A percentile compares a stretch with the other conserved stretches of the same genome.
Evolutionary conservation across 1,140 invertebrate genomes (phyloP).

Genomic region (Nasonia longicornis): DNA sequence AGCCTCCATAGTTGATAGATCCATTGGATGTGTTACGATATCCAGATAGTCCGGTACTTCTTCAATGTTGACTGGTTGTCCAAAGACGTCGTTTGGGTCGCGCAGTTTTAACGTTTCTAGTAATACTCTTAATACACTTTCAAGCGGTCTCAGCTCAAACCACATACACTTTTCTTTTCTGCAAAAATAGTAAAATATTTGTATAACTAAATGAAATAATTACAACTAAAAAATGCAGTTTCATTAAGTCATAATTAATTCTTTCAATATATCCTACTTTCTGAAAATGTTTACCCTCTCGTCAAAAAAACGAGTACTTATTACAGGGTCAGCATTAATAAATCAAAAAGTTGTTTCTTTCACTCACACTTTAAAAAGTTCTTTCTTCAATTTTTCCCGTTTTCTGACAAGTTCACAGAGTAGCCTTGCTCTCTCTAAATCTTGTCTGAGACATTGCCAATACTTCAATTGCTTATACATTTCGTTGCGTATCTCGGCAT

Average conservation of each 20-base stretch:
- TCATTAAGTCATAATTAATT: conserved; percentile 56
- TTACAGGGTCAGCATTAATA: neutral
- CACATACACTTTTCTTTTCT: conserved; percentile 84
- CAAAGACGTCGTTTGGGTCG: conserved; percentile 91
- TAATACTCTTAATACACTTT: conserved; percentile 80
- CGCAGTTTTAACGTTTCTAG: conserved; percentile 82
- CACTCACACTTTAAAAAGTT: conserved; percentile 79
- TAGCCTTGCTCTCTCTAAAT: conserved; percentile 92
- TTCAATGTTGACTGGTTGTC: conserved; percentile 89
- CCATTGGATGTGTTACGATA: conserved; percentile 95
- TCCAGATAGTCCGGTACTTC: conserved; percentile 95
- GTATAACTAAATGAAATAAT: conserved; percentile 16
- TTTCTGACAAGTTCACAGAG: conserved; percentile 95
- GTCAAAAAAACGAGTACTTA: neutral
- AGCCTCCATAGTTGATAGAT: conserved; percentile 90
- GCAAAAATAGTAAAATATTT: conserved; percentile 39
- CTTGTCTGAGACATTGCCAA: conserved; percentile 94
- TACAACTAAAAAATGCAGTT: conserved; percentile 54
- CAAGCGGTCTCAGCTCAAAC: conserved; percentile 85
- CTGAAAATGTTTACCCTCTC: conserved; percentile 2
- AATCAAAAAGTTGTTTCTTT: neutral
- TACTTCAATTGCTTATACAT: conserved; percentile 91
- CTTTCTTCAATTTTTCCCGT: conserved; percentile 93
- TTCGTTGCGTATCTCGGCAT: conserved; percentile 72
- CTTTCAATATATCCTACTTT: conserved; percentile 55